Evolutionary conservation across 2,888 invertebrate genomes (phyloP).

Genomic region (Rhodophaea formosa): DNA sequence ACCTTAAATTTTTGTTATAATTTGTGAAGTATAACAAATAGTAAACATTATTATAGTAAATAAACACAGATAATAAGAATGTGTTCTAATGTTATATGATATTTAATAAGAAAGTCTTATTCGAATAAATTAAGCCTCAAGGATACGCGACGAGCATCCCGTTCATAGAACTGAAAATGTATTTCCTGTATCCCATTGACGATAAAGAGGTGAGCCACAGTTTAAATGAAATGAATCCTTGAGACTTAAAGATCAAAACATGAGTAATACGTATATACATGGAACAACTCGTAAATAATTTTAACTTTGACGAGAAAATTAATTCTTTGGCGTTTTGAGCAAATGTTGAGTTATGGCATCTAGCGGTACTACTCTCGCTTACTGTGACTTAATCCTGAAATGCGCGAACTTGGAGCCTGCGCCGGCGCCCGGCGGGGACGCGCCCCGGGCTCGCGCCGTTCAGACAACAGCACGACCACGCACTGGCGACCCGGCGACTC

Average conservation of each 20-base stretch:
- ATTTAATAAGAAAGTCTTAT: neutral
- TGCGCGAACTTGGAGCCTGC: no score
- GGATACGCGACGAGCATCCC: neutral
- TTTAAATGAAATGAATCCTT: neutral
- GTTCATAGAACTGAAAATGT: neutral
- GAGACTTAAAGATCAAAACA: neutral
- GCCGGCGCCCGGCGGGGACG: no score
- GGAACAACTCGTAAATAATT: conserved; percentile 26
- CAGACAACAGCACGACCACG: no score
- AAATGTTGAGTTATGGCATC: conserved; percentile 70
- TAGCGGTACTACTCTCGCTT: conserved; percentile 62
- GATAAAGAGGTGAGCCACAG: neutral
- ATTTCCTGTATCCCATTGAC: no score
- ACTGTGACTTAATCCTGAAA: neutral
- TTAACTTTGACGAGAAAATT: conserved; percentile 31
- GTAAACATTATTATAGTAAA: neutral
- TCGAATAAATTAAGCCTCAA: neutral
- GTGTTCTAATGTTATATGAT: neutral
- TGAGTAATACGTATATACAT: neutral
- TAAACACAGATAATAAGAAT: neutral
- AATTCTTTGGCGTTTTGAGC: conserved; percentile 78
- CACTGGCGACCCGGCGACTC: no score
- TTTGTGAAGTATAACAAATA: neutral
- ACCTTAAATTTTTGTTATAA: neutral
- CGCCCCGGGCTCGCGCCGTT: no score